Evolutionary conservation across 2,797 vertebrate species (phyloP), one percentile per base, ranked within the genome.

Genomic region (Parotocinclus haroldoi): DNA sequence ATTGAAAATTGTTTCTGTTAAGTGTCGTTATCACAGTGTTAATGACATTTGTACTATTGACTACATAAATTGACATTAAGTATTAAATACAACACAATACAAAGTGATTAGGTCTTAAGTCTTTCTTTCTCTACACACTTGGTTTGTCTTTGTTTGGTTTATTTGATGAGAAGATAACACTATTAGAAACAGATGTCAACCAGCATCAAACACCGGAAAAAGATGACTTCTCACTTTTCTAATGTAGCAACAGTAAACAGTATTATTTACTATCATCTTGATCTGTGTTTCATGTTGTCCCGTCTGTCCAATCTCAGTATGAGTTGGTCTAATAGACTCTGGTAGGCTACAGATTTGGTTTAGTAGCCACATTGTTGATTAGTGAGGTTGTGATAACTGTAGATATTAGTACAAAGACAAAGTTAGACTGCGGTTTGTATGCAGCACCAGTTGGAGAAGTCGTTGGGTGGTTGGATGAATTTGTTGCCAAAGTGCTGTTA

Each of bases 321-420:
- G 48, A 4, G 13, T 50, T 14, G 10, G 7, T 36, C 7, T 7
- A 36, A 5, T 54, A 11, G n/a, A 13, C 46, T 48, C 46, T 11
- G 46, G 46, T 19, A 37, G 17, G 46, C 66, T 16, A n/a, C 64
- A 69, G 56, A 60, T 50, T 54, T 55, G 49, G 10, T 69, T 93
- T 89, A 97, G 80, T 92, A 95, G 86, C 84, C 12, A n/a, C 5
- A 91, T 84, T 86, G 83, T 68, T 91, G 91, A 96, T 81, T 68
- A 94, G 79, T 80, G 88, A 89, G 77, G 91, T 72, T 0, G 81
- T 89, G 80, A 93, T 64, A 73, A 88, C 46, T 68, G 92, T 8
- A 9, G 83, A 81, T 58, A 86, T 45, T 55, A 89, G 72, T 76
- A 92, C 65, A 76, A 90, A 84, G 60, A 87, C 78, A 57, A 82